Base-by-base conservation (phyloP, 2,888 invertebrate genomes). In the Leptarthrus brevirostris region DNA sequence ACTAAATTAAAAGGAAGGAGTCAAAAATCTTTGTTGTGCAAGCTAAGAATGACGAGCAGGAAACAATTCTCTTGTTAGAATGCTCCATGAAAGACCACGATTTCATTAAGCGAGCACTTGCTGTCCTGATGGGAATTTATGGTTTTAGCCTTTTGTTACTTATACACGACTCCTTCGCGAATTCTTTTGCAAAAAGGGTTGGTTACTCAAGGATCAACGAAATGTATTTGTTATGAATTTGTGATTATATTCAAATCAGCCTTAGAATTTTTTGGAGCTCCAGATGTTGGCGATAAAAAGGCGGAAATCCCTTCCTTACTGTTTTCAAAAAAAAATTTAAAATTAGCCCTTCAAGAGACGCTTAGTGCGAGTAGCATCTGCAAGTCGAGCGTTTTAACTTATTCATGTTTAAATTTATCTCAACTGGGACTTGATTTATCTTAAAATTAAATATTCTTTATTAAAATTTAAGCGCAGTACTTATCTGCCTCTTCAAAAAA, bases 81-180 rank as follows among this genome's bases (percentile, higher is more conserved):
- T n/a, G 44, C 16, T 47, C 49, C 24, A 20, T 2, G 36, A 66
- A 66, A 66, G 53, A 52, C 52, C 69, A 53, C 49, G 69, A 34
- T 70, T 70, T 52, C 69, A 70, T 70, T 70, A 70, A 52, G 52
- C 12, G 47, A 14, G 34, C 30, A 30, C 49, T 52, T 26, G 22
- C 52, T 70, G 30, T 49, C 69, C 49, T 70, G 69, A 70, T 70
- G 52, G 69, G 69, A 70, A 70, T 70, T 70, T 52, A 70, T 70
- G 69, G 69, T 70, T 49, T 70, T 12, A 18, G 34, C 66, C 66
- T 47, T 66, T 66, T 47, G 66, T 47, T 66, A 26, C 47, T 24
- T 6, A 44, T 14, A 47, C 12, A 64, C 5, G 24, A 64, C 4
- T 64, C 40, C 16, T 18, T n/a, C 12, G 14, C 16, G 8, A 16